phyloP scores from a whole-genome alignment of 2,113 vertebrate genomes.

The Hirundichthys speculiger region DNA sequence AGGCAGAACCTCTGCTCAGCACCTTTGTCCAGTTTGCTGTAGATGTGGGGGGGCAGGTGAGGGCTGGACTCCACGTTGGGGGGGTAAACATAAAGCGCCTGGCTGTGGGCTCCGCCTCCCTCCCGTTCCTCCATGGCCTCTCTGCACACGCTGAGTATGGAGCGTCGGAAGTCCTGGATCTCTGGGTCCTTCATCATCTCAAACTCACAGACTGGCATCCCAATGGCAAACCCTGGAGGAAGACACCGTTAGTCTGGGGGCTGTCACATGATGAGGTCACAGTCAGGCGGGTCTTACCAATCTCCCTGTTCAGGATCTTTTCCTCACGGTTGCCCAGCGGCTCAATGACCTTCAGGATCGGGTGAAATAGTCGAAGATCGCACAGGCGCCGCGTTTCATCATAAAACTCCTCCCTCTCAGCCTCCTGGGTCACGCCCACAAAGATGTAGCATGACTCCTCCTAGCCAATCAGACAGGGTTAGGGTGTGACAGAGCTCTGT shows the following conservation, averaged over 20 bases:
- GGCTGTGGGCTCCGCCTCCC: conserved; percentile 79
- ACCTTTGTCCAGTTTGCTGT: conserved; percentile 84
- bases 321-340: conserved; percentile 84
- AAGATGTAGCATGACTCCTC: conserved; percentile 86
- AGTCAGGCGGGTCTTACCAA: conserved; percentile 60
- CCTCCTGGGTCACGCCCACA: conserved; percentile 85
- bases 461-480: conserved; percentile 62
- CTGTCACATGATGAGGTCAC: neutral
- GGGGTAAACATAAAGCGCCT: conserved; percentile 84
- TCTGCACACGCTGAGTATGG: conserved; percentile 79
- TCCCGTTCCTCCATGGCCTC: conserved; percentile 84
- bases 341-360: conserved; percentile 84
- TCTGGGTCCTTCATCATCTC: conserved; percentile 78
- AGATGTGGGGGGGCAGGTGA: conserved; percentile 82
- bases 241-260: neutral
- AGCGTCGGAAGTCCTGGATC: conserved; percentile 73
- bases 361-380: conserved; percentile 83
- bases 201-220: conserved; percentile 83
- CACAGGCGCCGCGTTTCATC: conserved; percentile 82
- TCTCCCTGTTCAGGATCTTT: conserved; percentile 85
- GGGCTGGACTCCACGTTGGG: conserved; percentile 82
- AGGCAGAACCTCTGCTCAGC: no score
- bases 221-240: conserved; percentile 79
- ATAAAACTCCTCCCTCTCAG: conserved; percentile 84
- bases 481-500: neutral